These are phyloP conservation scores for Hemitrygon akajei DNA, from an alignment of 2,797 vertebrate genomes.

Conservation along the genomic window DNA sequence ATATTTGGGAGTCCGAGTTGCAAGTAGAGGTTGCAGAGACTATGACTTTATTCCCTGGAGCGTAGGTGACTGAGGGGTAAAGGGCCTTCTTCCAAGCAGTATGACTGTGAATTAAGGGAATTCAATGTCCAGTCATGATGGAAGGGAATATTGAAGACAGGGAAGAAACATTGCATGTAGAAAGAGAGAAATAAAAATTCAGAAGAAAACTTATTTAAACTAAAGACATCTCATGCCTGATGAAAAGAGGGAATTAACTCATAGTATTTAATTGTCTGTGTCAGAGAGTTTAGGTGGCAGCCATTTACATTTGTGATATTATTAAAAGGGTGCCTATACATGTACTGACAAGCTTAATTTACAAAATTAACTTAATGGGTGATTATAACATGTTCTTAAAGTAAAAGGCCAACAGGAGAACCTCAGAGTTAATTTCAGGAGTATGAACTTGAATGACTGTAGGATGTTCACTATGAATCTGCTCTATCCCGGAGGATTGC, in stretches of 20 bases:
- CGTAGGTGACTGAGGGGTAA: too few species aligned
- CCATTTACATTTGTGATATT: background rate
- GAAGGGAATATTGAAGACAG: background rate
- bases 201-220: background rate
- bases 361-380: background rate
- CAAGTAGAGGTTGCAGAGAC: too few species aligned
- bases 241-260: background rate
- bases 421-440: background rate
- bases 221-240: background rate
- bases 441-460: background rate
- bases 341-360: constrained; percentile 9
- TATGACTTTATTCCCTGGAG: too few species aligned
- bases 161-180: background rate
- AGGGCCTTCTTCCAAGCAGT: too few species aligned
- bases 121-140: background rate
- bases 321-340: background rate
- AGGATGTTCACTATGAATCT: background rate
- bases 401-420: background rate
- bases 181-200: background rate
- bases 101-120: background rate
- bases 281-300: background rate
- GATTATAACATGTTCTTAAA: background rate
- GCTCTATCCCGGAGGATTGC: background rate
- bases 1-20: too few species aligned
- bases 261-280: background rate